These are phyloP conservation scores for Anabacerthia variegaticeps DNA, from an alignment of 2,797 vertebrate genomes.

Conservation along the genomic window DNA sequence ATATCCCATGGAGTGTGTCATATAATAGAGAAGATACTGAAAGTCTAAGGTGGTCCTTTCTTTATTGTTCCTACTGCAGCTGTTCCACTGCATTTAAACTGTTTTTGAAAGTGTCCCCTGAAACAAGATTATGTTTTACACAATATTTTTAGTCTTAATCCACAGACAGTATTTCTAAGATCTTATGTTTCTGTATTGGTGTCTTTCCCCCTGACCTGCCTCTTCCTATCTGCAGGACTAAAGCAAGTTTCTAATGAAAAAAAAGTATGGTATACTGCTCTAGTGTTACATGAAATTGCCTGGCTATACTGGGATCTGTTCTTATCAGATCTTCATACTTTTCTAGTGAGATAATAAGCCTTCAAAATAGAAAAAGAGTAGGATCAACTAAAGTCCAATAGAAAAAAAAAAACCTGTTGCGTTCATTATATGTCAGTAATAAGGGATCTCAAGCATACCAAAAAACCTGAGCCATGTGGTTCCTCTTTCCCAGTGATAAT, in stretches of 20 bases:
- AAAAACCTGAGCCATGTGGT: neutral
- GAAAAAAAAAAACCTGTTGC: neutral
- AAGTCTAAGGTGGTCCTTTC: neutral
- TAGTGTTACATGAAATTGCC: neutral
- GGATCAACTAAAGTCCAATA: neutral
- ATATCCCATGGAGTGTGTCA: neutral
- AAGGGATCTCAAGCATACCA: neutral
- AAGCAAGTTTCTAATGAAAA: neutral
- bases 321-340: conserved; percentile 16
- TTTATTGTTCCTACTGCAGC: neutral
- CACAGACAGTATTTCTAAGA: neutral
- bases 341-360: neutral
- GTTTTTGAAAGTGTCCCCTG: neutral
- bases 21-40: neutral
- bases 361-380: neutral
- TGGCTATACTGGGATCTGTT: neutral
- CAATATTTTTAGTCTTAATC: neutral
- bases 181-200: neutral
- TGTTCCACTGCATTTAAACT: neutral
- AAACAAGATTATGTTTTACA: neutral
- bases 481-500: neutral
- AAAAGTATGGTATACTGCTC: neutral
- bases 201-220: neutral
- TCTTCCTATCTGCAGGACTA: neutral
- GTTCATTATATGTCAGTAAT: neutral